These are phyloP conservation scores for Diploptera punctata DNA, from an alignment of 2,888 invertebrate species.

Conservation along the genomic window DNA sequence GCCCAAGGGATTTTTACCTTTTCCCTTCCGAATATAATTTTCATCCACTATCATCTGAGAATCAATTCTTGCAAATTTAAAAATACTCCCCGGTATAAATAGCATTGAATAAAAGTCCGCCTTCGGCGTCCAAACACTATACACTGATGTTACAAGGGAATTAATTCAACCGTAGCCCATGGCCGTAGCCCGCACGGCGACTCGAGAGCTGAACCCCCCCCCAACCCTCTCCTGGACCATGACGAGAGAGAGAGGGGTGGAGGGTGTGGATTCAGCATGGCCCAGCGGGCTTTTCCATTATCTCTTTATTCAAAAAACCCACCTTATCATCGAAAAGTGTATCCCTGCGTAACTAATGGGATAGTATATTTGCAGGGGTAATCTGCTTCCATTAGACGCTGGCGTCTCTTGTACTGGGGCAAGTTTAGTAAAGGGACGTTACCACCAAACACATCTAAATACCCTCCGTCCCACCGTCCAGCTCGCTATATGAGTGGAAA, in stretches of 20 bases:
- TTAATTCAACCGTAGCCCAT: slow-evolving; percentile 19
- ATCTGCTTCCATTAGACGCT: slow-evolving; percentile 32
- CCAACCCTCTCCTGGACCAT: slow-evolving; percentile 2
- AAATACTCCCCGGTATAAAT: too few relatives aligned
- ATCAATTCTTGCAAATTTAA: too few relatives aligned
- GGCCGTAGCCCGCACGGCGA: neutral
- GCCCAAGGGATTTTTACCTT: too few relatives aligned
- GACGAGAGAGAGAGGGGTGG: slow-evolving; percentile 1
- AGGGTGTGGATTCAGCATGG: slow-evolving; percentile 31
- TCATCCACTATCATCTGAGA: too few relatives aligned
- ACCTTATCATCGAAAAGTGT: slow-evolving; percentile 40
- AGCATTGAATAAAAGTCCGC: too few relatives aligned
- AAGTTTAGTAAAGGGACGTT: neutral
- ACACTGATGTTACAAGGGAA: slow-evolving; percentile 2
- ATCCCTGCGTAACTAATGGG: slow-evolving; percentile 39
- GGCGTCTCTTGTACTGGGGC: too few relatives aligned
- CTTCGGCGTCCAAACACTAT: slow-evolving; percentile 22
- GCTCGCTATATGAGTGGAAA: neutral
- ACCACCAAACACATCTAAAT: neutral
- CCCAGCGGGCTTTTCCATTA: slow-evolving; percentile 40
- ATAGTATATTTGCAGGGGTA: slow-evolving; percentile 39
- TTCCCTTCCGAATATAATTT: too few relatives aligned
- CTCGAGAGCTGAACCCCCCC: neutral
- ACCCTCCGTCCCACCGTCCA: neutral
- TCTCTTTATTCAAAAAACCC: slow-evolving; percentile 41